phyloP scores from a whole-genome alignment of 64 coral and sea anemone species.

The Platygyra sinensis region DNA sequence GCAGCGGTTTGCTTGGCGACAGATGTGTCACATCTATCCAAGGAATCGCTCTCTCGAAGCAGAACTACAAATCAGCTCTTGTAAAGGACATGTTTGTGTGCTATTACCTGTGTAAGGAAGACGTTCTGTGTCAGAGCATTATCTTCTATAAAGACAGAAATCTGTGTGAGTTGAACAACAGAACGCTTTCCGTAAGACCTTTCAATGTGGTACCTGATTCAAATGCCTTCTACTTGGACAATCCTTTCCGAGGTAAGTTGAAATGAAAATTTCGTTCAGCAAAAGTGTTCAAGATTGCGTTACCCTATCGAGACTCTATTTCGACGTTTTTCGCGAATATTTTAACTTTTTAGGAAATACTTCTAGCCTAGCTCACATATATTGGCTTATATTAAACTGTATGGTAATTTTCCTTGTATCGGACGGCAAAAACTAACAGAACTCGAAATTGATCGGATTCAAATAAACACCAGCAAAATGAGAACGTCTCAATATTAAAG shows the following conservation, averaged over 20 bases:
- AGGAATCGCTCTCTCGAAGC: slow-evolving; percentile 41
- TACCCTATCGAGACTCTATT: too few species aligned
- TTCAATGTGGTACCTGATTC: neutral
- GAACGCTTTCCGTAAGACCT: slow-evolving; percentile 1
- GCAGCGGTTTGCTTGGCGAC: neutral
- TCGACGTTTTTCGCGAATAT: too few species aligned
- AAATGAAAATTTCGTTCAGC: too few species aligned
- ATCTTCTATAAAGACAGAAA: slow-evolving; percentile 52
- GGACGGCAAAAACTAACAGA: too few species aligned
- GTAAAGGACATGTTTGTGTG: slow-evolving; percentile 40
- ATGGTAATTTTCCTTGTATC: too few species aligned
- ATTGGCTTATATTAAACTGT: too few species aligned
- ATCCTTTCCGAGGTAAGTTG: slow-evolving; percentile 46
- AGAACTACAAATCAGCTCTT: neutral
- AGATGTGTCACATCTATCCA: slow-evolving; percentile 46
- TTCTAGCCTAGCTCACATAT: too few species aligned
- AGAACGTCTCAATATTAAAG: too few species aligned
- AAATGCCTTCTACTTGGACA: slow-evolving; percentile 46
- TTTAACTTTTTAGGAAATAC: too few species aligned
- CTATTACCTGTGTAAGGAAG: slow-evolving; percentile 52
- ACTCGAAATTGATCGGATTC: too few species aligned
- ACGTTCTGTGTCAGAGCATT: slow-evolving; percentile 57
- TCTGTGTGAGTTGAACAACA: slow-evolving; percentile 59
- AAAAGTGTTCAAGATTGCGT: too few species aligned
- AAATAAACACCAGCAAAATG: too few species aligned